Base-by-base conservation (phyloP, 2,888 invertebrate species). In the Arge pagana region DNA sequence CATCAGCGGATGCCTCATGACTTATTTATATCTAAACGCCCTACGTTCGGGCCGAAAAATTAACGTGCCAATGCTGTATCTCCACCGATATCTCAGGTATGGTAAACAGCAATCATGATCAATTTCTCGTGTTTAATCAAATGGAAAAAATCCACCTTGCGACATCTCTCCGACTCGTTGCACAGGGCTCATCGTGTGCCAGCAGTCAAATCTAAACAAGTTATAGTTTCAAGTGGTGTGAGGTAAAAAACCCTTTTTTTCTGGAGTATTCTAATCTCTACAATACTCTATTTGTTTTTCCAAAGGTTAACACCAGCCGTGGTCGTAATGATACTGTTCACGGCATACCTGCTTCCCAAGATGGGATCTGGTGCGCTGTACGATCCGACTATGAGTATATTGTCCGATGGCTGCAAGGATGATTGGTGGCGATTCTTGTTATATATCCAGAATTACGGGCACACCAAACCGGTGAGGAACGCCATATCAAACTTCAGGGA, bases 361-460 rank as follows among this genome's bases (percentile, higher is more conserved):
- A 61, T 83, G 4, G 85, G 85, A 6, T 74, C 78, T 0, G 87
- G 87, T 0, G 87, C 88, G 0, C 81, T 84, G 68, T 87, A 87
- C 87, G 83, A 83, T 2, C 80, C 80, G 11, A 69, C 84, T 18
- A 80, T 87, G 45, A 81, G 81, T 18, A 80, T 81, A 60, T 85
- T 87, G 63, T 83, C 84, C 0, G 80, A 84, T 36, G 74, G 86
- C 15, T 88, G 88, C 66, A 83, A 84, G 59, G 77, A 81, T 45
- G 81, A 83, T 60, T 83, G 86, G 79, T 87, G 87, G 87, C 82
- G 84, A 67, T 86, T 85, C 68, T 61, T 87, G 16, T 75, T 87
- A 2, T 86, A 85, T 61, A 76, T 86, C 23, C 87, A 87, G 68
- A 88, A 87, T 65, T 83, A 85, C 59, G 85, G 84, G 58, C 83